Percentiles rank a stretch among this genome's conserved stretches.
Evolutionary conservation across 1,140 invertebrate species (phyloP).

Genomic region (Lycorma delicatula): DNA sequence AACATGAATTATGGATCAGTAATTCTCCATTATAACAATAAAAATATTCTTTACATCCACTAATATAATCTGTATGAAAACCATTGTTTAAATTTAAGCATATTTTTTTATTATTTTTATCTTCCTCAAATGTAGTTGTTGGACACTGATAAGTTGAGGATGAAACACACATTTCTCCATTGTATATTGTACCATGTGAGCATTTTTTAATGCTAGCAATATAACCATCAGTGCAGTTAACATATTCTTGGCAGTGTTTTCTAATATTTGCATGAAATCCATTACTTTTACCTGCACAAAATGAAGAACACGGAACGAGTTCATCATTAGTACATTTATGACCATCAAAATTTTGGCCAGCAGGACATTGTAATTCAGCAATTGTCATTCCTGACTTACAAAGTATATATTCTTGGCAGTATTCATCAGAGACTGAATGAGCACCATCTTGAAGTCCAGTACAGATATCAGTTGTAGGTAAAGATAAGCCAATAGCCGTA

Average conservation of each 20-base stretch:
- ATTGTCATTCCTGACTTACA: constrained; percentile 30
- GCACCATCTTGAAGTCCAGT: constrained; percentile 12
- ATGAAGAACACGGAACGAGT: constrained; percentile 9
- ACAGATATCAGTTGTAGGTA: constrained; percentile 31
- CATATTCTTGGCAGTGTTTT: constrained; percentile 32
- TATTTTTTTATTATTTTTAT: neutral
- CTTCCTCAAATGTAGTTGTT: neutral
- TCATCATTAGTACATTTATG: constrained; percentile 16
- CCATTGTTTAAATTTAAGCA: constrained; percentile 19
- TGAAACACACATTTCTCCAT: constrained; percentile 35
- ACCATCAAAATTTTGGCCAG: constrained; percentile 27
- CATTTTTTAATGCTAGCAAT: constrained; percentile 27
- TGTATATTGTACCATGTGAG: constrained; percentile 32
- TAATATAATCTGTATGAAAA: constrained; percentile 27
- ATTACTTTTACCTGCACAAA: constrained; percentile 26
- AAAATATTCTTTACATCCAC: constrained; percentile 33
- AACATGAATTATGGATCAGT: constrained; percentile 28
- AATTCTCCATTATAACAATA: constrained; percentile 31
- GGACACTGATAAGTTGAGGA: constrained; percentile 20
- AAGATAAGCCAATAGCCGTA: constrained; percentile 37
- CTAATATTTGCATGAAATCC: constrained; percentile 22
- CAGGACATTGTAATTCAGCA: constrained; percentile 33
- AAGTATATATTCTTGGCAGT: constrained; percentile 32
- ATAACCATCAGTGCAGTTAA: constrained; percentile 27
- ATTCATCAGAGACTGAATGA: constrained; percentile 28